Evolutionary conservation across 2,797 vertebrate species (phyloP).

Genomic region (Mormyrops attenuatus): DNA sequence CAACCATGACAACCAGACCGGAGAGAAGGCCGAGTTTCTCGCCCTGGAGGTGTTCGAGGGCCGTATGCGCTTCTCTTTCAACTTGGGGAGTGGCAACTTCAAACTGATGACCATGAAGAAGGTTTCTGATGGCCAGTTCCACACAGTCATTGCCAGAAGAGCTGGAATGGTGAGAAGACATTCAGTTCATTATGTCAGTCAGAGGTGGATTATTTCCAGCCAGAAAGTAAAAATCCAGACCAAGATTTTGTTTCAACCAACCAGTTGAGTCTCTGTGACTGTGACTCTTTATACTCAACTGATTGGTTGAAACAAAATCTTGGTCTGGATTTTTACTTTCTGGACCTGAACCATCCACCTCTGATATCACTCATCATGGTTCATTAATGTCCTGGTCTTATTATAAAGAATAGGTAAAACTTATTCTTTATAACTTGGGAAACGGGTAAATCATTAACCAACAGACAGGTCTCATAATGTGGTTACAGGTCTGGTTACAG

Average conservation of each 20-base stretch:
- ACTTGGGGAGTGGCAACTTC: conserved; percentile 84
- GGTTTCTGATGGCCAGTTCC: conserved; percentile 92
- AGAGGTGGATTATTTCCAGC: not conserved
- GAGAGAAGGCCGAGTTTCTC: conserved; percentile 88
- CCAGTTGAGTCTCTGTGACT: not conserved
- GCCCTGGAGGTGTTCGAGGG: conserved; percentile 84
- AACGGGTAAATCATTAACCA: not conserved
- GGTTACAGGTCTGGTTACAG: not conserved
- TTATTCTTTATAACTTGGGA: not conserved
- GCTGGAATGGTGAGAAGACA: conserved; percentile 83
- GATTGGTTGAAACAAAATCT: not conserved
- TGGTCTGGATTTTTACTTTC: not conserved
- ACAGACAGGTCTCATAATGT: not conserved
- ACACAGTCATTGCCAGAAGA: conserved; percentile 90
- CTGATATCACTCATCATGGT: not conserved
- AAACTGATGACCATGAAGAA: conserved; percentile 84
- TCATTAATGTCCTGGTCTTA: not conserved
- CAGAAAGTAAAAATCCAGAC: not conserved
- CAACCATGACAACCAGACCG: conserved; percentile 93
- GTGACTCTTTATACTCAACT: not conserved
- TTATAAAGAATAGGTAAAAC: not conserved
- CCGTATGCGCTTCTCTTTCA: conserved; percentile 85
- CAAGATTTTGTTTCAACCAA: not conserved
- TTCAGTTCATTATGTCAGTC: not conserved
- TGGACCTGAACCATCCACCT: not conserved